A percentile compares a stretch with the other conserved stretches of the same genome.
Evolutionary conservation across 2,113 vertebrate genomes (phyloP).

Genomic region (Aleadryas rufinucha): DNA sequence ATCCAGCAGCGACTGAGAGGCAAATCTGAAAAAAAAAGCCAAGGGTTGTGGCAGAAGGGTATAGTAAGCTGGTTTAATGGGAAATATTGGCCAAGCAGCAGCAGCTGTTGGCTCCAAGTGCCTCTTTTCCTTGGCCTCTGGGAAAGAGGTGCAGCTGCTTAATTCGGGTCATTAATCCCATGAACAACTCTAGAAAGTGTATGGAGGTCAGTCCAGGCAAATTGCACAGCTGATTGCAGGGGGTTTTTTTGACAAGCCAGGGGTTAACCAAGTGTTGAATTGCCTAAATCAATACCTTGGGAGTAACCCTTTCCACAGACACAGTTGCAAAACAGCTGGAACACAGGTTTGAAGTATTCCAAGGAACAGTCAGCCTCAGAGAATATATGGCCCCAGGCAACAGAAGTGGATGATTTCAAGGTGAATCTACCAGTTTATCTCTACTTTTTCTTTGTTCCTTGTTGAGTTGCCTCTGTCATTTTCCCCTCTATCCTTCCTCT

Average conservation of each 20-base stretch:
- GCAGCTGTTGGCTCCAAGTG: not conserved
- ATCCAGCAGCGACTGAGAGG: not conserved
- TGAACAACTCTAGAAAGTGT: not conserved
- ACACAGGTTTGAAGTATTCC: not conserved
- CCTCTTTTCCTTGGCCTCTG: not conserved
- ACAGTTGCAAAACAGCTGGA: not conserved
- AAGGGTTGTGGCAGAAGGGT: not conserved
- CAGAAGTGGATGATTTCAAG: not conserved
- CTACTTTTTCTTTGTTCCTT: not conserved
- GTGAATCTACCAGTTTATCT: not conserved
- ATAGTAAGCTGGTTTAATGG: fast-evolving
- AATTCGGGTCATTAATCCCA: not conserved
- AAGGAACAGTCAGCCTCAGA: not conserved
- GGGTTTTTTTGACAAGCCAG: not conserved
- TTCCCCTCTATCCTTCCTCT: not conserved
- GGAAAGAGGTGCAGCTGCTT: not conserved
- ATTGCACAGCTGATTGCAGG: not conserved
- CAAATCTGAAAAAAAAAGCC: not conserved
- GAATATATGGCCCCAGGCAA: not conserved
- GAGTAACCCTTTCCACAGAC: not conserved
- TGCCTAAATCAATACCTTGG: not conserved
- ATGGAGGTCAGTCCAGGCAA: not conserved
- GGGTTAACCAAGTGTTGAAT: not conserved
- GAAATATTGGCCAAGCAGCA: not conserved
- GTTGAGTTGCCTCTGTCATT: not conserved